phyloP scores from a whole-genome alignment of 2,797 vertebrate genomes.

The Halcyon smyrnensis region DNA sequence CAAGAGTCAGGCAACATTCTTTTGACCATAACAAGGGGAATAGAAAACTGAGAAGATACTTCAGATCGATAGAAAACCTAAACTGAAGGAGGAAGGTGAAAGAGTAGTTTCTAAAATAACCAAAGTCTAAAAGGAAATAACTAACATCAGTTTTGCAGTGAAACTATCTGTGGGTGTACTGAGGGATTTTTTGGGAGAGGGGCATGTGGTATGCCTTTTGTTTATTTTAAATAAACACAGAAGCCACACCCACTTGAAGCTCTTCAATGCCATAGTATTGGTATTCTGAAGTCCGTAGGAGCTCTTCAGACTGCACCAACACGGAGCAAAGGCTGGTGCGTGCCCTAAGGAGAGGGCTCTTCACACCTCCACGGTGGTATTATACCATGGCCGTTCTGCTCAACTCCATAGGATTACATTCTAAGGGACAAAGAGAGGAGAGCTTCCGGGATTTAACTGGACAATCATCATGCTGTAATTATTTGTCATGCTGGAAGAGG shows the following conservation, averaged over 20 bases:
- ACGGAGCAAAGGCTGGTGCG: background rate
- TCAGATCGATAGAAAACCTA: background rate
- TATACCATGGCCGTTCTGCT: accelerated
- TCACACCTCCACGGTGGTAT: background rate
- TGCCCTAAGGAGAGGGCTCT: background rate
- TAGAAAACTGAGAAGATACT: background rate
- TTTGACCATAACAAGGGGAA: background rate
- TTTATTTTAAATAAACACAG: background rate
- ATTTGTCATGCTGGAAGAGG: background rate
- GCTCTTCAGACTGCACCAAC: background rate
- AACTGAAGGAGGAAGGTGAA: accelerated
- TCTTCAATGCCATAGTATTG: too few relatives aligned
- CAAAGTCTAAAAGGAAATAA: background rate
- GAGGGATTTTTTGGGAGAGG: too few relatives aligned
- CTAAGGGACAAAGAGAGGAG: background rate
- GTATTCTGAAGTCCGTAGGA: accelerated
- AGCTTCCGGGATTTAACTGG: background rate
- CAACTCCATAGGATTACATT: background rate
- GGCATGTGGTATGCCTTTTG: too few relatives aligned
- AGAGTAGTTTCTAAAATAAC: background rate
- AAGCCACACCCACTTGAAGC: accelerated
- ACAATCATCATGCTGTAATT: background rate
- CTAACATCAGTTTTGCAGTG: background rate
- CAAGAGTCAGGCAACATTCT: background rate
- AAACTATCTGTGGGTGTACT: background rate